Evolutionary conservation across 2,797 vertebrate genomes (phyloP), one percentile per base, ranked within the genome.

Genomic region (Peromyscus nudipes): DNA sequence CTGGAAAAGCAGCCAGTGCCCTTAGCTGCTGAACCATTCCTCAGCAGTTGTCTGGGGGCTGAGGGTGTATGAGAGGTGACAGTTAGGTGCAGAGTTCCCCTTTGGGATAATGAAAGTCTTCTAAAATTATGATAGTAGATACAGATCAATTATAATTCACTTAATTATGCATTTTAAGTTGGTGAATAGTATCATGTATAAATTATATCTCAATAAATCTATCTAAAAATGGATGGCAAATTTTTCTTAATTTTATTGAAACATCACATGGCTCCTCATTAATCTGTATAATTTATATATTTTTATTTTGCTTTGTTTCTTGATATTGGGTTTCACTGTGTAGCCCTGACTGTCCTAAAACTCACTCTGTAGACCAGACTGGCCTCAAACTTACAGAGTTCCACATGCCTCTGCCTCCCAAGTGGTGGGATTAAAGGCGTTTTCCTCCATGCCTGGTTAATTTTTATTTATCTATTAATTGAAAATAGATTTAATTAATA

Each of bases 191-290:
- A 55, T 88, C 14, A 37, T 80, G 92, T 17, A 4, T 37, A 92
- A 91, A 89, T 83, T 95, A 37, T 62, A 76, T 69, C 31, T 94
- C 89, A 94, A 92, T 71, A 96, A 86, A 92, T 91, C 64, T 31
- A 10, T 79, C 82, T 93, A 29, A 25, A 96, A 96, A 85, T 19
- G 29, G 81, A 65, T 62, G n/a, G 23, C 49, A 0, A 69, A 17
- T 9, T n/a, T 60, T 67, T 91, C 81, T 84, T 65, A 43, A 76
- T 83, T 40, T 88, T 88, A 69, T 69, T 69, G 23, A 71, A 81
- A 37, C 23, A 80, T 29, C 25, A n/a, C 8, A 27, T 23, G 17
- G 3, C 67, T 46, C 17, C 23, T 79, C 62, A 71, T 80, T 80
- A 80, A 62, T 80, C 43, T 76, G 25, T 86, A 55, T 31, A 14